These are phyloP conservation scores for Branchellion lobata DNA, from an alignment of 2,888 invertebrate species.

Conservation along the genomic window DNA sequence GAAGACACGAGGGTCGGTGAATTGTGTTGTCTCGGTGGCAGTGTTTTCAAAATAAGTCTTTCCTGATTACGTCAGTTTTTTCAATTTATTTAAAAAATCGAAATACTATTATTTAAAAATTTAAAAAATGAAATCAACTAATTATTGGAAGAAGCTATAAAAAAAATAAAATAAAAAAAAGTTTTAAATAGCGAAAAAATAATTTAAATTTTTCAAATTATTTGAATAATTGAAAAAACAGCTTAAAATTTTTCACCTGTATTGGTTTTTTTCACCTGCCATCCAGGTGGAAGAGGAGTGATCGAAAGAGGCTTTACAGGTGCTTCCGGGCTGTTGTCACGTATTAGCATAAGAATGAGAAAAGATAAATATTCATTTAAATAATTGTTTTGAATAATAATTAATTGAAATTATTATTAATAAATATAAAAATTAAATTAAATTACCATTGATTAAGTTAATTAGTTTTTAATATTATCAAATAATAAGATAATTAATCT, in stretches of 20 bases:
- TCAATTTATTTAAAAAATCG: too few species aligned
- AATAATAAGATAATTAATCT: not conserved
- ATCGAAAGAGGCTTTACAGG: too few species aligned
- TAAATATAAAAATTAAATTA: not conserved
- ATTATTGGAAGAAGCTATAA: not conserved
- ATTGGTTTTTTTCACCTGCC: constrained; percentile 35
- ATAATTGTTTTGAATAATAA: not conserved
- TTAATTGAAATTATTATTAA: not conserved
- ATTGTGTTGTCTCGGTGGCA: constrained; percentile 40
- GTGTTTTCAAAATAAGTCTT: constrained; percentile 40
- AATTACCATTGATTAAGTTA: not conserved
- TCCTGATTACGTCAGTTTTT: constrained; percentile 14
- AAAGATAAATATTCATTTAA: not conserved
- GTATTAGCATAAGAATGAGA: too few species aligned
- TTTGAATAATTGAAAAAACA: not conserved
- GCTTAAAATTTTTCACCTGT: constrained; percentile 2
- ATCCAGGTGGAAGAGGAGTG: constrained; percentile 37
- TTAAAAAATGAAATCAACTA: too few species aligned
- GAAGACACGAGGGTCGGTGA: constrained; percentile 38
- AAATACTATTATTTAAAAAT: too few species aligned
- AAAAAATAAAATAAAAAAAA: not conserved
- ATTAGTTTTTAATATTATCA: not conserved
- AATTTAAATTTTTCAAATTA: not conserved
- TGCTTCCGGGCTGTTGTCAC: too few species aligned
- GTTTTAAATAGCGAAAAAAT: too few species aligned